Percentiles rank a stretch among this genome's conserved stretches.
Evolutionary conservation across 2,888 invertebrate genomes (phyloP).

Genomic region (Pammene fasciana): DNA sequence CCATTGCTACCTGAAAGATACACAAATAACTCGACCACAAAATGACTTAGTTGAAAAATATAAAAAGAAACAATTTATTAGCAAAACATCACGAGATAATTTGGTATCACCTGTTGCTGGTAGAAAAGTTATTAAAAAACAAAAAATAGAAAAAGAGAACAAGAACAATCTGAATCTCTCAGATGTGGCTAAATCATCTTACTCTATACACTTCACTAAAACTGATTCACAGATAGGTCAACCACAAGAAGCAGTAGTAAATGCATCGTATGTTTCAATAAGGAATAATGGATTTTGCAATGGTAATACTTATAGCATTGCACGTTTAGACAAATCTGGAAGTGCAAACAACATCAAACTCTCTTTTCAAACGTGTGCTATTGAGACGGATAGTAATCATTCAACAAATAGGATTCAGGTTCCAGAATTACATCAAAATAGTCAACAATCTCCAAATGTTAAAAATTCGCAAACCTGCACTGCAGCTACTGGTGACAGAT

Average conservation of each 20-base stretch:
- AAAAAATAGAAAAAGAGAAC: conserved; percentile 30
- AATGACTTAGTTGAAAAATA: conserved; percentile 33
- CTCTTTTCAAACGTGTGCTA: background rate
- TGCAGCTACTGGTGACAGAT: conserved; percentile 11
- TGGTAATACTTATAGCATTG: conserved; percentile 38
- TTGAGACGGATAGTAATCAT: background rate
- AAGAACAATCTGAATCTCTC: conserved; percentile 31
- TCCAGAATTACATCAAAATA: conserved; percentile 13
- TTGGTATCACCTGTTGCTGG: conserved; percentile 42
- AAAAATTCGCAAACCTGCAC: background rate
- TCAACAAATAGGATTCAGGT: background rate
- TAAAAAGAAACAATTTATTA: conserved; percentile 48
- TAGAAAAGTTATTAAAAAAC: background rate
- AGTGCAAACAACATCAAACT: background rate
- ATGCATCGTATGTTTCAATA: background rate
- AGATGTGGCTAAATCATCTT: conserved; percentile 46
- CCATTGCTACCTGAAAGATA: conserved; percentile 51
- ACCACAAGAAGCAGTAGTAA: conserved; percentile 12
- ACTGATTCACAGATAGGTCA: conserved; percentile 26
- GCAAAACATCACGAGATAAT: conserved; percentile 57
- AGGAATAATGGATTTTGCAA: conserved; percentile 1
- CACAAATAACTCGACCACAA: background rate
- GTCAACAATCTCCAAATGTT: conserved; percentile 1
- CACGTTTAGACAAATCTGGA: background rate
- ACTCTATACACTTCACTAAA: conserved; percentile 54